These are phyloP conservation scores for Ganaspis brasiliensis DNA, from an alignment of 2,888 invertebrate genomes.

Conservation along the genomic window DNA sequence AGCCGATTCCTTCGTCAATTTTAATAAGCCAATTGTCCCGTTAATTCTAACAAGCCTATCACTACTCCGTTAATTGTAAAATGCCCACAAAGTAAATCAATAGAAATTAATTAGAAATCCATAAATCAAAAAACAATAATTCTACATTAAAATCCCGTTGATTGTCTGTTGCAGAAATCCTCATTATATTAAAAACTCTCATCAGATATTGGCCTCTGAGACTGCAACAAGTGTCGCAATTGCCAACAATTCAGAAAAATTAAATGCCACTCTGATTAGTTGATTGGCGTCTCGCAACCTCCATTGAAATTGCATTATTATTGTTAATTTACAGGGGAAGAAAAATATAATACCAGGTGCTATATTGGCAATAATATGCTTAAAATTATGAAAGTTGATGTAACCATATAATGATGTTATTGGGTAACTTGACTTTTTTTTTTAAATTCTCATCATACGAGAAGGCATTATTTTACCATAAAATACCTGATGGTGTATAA, in stretches of 20 bases:
- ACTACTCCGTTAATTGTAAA: too few relatives aligned
- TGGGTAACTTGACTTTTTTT: neutral
- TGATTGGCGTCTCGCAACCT: conserved; percentile 12
- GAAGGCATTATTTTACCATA: neutral
- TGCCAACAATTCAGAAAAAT: conserved; percentile 2
- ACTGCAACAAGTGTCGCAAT: neutral
- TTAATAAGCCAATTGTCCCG: too few relatives aligned
- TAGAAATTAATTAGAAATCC: too few relatives aligned
- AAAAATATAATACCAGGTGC: conserved; percentile 18
- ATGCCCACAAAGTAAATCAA: too few relatives aligned
- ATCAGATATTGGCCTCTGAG: neutral
- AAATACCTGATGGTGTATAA: neutral
- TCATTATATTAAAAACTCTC: conserved; percentile 25
- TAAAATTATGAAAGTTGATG: neutral
- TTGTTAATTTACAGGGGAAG: neutral
- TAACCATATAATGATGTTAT: neutral
- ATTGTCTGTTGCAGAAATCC: conserved; percentile 8
- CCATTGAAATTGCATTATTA: conserved; percentile 9
- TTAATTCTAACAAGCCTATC: too few relatives aligned
- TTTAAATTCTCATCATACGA: neutral
- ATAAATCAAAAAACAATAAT: too few relatives aligned
- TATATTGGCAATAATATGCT: neutral
- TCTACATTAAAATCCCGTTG: too few relatives aligned
- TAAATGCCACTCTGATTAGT: conserved; percentile 32
- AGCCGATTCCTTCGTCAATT: too few relatives aligned